Evolutionary conservation across 2,113 vertebrate species (phyloP).

Genomic region (Planiliza haematocheilus): DNA sequence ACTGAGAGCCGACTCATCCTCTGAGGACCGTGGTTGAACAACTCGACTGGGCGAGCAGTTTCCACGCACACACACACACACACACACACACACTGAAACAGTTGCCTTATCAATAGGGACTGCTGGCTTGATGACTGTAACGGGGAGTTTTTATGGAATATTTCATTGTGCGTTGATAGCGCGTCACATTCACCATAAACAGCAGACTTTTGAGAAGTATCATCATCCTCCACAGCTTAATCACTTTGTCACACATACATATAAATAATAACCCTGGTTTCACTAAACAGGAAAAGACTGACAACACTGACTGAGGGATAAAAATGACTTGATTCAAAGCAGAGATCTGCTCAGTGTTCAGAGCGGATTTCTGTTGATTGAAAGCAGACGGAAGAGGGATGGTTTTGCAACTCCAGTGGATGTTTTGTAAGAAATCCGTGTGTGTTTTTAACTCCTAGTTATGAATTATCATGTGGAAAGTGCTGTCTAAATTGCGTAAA

Average conservation of each 20-base stretch:
- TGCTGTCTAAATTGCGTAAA: not conserved
- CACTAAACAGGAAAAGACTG: not conserved
- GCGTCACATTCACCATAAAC: no score
- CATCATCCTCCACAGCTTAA: not conserved
- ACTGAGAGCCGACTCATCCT: not conserved
- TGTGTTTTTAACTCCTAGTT: not conserved
- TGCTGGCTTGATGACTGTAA: constrained; percentile 21
- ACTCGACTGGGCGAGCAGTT: not conserved
- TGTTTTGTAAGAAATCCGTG: constrained; percentile 14
- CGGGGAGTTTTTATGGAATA: not conserved
- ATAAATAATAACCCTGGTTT: not conserved
- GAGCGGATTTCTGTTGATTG: not conserved
- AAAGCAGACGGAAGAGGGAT: not conserved
- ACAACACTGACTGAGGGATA: not conserved
- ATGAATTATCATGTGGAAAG: not conserved
- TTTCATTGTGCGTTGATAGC: not conserved
- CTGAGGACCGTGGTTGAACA: constrained; percentile 1
- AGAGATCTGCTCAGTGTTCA: not conserved
- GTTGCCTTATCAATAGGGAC: constrained; percentile 27
- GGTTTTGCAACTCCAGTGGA: constrained; percentile 10
- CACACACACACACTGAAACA: not conserved
- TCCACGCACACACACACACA: not conserved
- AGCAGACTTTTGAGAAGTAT: not conserved
- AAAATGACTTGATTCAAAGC: constrained; percentile 25
- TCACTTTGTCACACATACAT: not conserved